Evolutionary conservation across 2,113 vertebrate genomes (phyloP).

Genomic region (Rhombomys opimus): DNA sequence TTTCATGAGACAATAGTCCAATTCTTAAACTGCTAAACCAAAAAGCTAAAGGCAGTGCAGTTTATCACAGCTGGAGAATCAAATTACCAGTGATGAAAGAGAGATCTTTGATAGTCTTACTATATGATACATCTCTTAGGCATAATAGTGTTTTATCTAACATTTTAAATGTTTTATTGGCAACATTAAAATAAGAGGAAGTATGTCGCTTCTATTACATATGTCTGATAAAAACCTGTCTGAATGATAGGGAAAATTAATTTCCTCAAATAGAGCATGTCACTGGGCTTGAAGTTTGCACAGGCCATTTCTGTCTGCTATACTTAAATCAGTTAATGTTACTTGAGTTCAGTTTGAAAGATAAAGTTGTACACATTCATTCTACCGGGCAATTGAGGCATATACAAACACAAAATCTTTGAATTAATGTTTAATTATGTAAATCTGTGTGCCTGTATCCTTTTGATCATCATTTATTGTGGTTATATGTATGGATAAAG

Average conservation of each 20-base stretch:
- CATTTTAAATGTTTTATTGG: background rate
- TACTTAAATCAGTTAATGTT: background rate
- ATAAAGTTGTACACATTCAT: background rate
- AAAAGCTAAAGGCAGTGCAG: slow-evolving; percentile 73
- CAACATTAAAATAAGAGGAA: slow-evolving; percentile 30
- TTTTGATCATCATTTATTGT: background rate
- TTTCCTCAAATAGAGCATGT: background rate
- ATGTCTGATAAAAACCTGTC: background rate
- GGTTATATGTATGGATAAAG: background rate
- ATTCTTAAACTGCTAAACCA: slow-evolving; percentile 72
- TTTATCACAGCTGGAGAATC: slow-evolving; percentile 77
- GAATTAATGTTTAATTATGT: background rate
- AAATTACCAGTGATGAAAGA: slow-evolving; percentile 63
- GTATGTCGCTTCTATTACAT: background rate
- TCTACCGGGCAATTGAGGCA: background rate
- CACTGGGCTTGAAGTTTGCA: background rate
- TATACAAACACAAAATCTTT: background rate
- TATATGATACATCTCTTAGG: slow-evolving; percentile 55
- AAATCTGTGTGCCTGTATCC: background rate
- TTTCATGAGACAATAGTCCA: slow-evolving; percentile 81
- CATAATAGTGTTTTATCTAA: slow-evolving; percentile 5
- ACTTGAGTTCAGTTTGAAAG: background rate
- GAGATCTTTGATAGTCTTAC: slow-evolving; percentile 60
- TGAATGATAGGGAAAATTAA: slow-evolving; percentile 26
- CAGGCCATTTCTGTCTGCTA: background rate